A percentile compares a stretch with the other conserved stretches of the same genome.
Conservation (phyloP, 2,888 invertebrate genomes). For the Xanthia icteritia region DNA sequence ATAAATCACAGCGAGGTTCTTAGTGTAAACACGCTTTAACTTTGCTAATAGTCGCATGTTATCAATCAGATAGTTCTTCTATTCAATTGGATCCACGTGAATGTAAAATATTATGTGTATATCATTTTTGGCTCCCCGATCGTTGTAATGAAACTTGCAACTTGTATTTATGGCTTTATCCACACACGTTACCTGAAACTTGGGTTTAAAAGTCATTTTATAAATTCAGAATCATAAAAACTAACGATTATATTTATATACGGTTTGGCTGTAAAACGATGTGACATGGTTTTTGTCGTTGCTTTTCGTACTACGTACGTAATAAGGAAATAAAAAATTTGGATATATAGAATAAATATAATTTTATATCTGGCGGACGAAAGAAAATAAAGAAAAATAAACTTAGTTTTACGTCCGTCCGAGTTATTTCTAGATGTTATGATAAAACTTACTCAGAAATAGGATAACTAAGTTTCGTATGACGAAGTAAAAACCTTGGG, state of each 20-base stretch:
- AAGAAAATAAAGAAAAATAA: conserved; percentile 35
- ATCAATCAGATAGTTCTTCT: not conserved
- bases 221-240: too few relatives aligned
- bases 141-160: not conserved
- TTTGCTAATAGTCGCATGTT: not conserved
- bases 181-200: not conserved
- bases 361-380: conserved; percentile 15
- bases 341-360: conserved; percentile 1
- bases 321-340: conserved; percentile 3
- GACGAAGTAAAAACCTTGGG: conserved; percentile 25
- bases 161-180: not conserved
- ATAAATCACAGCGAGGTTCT: not conserved
- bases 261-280: too few relatives aligned
- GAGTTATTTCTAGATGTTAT: conserved; percentile 33
- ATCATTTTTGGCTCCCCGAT: not conserved
- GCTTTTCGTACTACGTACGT: too few relatives aligned
- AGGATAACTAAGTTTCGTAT: conserved; percentile 41
- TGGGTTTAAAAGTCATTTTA: too few relatives aligned
- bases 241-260: too few relatives aligned
- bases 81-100: not conserved
- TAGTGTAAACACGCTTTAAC: not conserved
- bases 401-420: conserved; percentile 22
- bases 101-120: not conserved
- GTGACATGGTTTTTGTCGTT: too few relatives aligned
- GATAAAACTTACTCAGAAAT: conserved; percentile 46